Evolutionary conservation across 2,888 invertebrate species (phyloP).

Genomic region (Hydroisotoma schaefferi): DNA sequence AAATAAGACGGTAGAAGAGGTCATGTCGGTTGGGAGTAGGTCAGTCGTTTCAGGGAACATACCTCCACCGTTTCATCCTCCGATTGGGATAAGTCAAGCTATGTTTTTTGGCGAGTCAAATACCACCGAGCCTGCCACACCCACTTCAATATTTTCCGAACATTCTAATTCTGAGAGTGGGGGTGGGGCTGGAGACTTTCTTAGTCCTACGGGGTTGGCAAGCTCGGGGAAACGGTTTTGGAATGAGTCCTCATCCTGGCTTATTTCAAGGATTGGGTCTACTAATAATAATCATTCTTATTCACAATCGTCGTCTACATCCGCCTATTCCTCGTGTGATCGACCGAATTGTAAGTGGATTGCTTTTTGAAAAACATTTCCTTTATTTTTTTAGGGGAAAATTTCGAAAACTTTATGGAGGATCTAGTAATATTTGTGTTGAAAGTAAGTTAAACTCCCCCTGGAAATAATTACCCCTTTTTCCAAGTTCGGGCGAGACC

Average conservation of each 20-base stretch:
- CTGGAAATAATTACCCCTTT: too few relatives aligned
- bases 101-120: constrained; percentile 6
- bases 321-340: constrained; percentile 23
- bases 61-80: too few relatives aligned
- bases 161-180: constrained; percentile 25
- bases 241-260: constrained; percentile 46
- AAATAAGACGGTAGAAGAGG: too few relatives aligned
- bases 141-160: constrained; percentile 32
- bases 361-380: neutral
- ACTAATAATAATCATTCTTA: constrained; percentile 11
- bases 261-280: constrained; percentile 33
- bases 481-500: too few relatives aligned
- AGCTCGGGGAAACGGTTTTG: constrained; percentile 42
- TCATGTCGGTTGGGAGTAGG: too few relatives aligned
- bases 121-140: constrained; percentile 28
- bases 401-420: too few relatives aligned
- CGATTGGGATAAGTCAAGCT: constrained; percentile 20
- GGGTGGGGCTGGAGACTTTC: constrained; percentile 17
- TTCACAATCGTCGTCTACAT: constrained; percentile 38
- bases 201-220: constrained; percentile 36
- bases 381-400: neutral
- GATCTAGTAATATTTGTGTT: too few relatives aligned
- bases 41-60: too few relatives aligned
- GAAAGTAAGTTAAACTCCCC: too few relatives aligned
- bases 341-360: constrained; percentile 23